phyloP scores from a whole-genome alignment of 2,888 invertebrate species.

The Eristalis intricaria region DNA sequence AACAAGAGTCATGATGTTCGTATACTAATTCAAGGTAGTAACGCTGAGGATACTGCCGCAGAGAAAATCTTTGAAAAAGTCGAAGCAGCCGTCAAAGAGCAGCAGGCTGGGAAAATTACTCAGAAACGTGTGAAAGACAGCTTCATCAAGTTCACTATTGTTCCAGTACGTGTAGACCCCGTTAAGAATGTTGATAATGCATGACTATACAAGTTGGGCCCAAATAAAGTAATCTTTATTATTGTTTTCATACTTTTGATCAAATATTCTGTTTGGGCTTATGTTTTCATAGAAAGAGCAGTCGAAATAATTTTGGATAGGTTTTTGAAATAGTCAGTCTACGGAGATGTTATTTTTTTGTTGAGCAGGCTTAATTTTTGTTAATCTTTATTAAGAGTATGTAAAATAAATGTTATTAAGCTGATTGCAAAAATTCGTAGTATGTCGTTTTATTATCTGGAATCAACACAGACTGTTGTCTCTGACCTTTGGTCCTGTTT shows the following conservation, averaged over 20 bases:
- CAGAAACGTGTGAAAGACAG: slow-evolving; percentile 85
- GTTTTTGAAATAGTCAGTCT: not conserved
- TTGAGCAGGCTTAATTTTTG: not conserved
- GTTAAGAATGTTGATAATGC: not conserved
- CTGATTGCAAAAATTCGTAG: too few species aligned
- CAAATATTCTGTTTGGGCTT: slow-evolving; percentile 27
- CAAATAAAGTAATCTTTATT: not conserved
- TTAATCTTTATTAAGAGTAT: not conserved
- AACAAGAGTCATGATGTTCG: slow-evolving; percentile 86
- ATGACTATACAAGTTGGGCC: slow-evolving; percentile 40
- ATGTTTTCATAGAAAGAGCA: not conserved
- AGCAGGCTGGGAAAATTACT: slow-evolving; percentile 82
- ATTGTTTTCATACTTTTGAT: not conserved
- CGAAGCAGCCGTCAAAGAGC: slow-evolving; percentile 82
- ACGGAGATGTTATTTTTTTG: not conserved
- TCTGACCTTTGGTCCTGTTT: too few species aligned
- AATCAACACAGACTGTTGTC: too few species aligned
- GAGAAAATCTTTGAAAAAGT: slow-evolving; percentile 84
- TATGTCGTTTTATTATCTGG: too few species aligned
- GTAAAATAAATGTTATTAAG: not conserved
- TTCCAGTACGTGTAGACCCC: slow-evolving; percentile 80
- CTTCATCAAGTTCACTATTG: slow-evolving; percentile 85
- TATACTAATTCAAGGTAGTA: slow-evolving; percentile 77
- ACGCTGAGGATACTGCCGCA: slow-evolving; percentile 73
- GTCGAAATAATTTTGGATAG: not conserved